Percentiles rank a stretch among this genome's conserved stretches.
Conservation (phyloP, 2,797 vertebrate species). For the Scolopax bukidnonensis region DNA sequence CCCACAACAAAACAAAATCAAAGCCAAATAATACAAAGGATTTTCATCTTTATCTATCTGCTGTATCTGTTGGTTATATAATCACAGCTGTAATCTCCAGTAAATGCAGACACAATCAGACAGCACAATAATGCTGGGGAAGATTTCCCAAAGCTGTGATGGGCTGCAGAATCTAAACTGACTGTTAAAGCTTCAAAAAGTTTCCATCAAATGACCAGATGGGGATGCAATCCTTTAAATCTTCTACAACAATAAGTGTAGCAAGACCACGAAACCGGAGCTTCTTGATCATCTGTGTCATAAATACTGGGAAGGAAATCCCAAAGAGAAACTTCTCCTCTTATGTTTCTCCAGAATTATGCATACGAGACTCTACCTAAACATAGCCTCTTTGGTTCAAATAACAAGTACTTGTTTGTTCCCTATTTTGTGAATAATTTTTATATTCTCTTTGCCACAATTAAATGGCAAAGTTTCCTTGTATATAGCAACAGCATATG, state of each 20-base stretch:
- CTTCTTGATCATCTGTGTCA: neutral
- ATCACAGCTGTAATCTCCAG: constrained; percentile 58
- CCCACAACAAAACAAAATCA: constrained; percentile 26
- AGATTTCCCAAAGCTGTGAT: constrained; percentile 42
- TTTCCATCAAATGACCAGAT: constrained; percentile 37
- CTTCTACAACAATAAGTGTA: neutral
- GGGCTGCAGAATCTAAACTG: neutral
- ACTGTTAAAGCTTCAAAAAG: constrained; percentile 32
- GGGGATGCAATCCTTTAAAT: constrained; percentile 17
- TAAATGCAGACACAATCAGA: constrained; percentile 52
- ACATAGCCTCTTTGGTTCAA: neutral
- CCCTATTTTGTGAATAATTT: neutral
- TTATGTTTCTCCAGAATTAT: neutral
- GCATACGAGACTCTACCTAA: neutral
- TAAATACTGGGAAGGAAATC: neutral
- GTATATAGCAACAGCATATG: neutral
- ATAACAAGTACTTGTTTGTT: neutral
- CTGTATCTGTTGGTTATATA: constrained; percentile 51
- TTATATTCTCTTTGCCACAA: neutral
- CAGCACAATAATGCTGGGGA: constrained; percentile 11
- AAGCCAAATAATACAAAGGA: constrained; percentile 44
- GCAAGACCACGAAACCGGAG: neutral
- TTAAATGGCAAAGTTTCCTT: neutral
- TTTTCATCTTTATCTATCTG: constrained; percentile 48
- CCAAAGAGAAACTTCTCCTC: neutral